Conservation (phyloP, 1,140 invertebrate species). For the Meloidogyne hapla region DNA sequence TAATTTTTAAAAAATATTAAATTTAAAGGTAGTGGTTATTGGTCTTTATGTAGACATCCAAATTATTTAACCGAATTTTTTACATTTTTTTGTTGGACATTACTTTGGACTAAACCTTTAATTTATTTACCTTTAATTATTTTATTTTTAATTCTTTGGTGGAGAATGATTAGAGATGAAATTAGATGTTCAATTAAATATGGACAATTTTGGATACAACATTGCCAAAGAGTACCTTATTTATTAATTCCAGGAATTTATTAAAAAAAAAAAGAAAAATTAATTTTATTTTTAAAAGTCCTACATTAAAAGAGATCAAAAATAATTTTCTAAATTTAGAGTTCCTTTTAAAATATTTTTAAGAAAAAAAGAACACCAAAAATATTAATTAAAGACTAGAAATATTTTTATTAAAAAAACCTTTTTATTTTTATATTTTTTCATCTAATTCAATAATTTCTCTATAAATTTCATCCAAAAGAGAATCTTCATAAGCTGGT, state of each 20-base stretch:
- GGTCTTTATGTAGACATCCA: constrained; percentile 37
- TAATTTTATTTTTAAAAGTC: neutral
- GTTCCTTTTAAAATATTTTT: no score
- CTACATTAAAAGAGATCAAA: constrained; percentile 11
- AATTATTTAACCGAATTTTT: constrained; percentile 44
- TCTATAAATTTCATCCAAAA: constrained; percentile 60
- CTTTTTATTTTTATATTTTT: no score
- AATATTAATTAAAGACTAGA: constrained; percentile 2
- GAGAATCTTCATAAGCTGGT: constrained; percentile 60
- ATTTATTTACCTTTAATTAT: constrained; percentile 38
- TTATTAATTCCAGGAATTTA: constrained; percentile 46
- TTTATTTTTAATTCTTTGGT: constrained; percentile 26
- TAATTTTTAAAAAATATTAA: neutral
- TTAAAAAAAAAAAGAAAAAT: neutral
- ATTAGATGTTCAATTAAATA: constrained; percentile 44
- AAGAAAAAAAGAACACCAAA: no score
- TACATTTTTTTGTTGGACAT: constrained; percentile 44
- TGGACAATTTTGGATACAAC: constrained; percentile 49
- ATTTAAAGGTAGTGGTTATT: constrained; percentile 46
- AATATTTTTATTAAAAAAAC: neutral
- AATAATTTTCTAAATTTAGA: no score
- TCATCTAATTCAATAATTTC: constrained; percentile 52
- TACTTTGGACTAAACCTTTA: constrained; percentile 9
- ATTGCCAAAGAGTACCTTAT: constrained; percentile 42
- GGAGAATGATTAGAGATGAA: constrained; percentile 39